Evolutionary conservation across 2,113 vertebrate species (phyloP).

Genomic region (Sebastes fasciatus): DNA sequence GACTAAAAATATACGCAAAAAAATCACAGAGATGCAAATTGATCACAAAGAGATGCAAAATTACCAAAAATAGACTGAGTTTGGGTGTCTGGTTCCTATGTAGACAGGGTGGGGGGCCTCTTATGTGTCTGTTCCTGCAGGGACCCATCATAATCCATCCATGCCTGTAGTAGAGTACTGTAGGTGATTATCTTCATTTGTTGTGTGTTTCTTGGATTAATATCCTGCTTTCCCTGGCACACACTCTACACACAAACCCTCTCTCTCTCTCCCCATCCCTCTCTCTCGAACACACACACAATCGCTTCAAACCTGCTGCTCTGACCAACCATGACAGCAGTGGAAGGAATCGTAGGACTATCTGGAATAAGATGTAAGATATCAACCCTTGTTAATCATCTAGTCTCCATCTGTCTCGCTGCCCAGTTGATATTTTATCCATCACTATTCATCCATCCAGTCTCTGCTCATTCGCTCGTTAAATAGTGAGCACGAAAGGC

Average conservation of each 20-base stretch:
- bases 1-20: not conserved
- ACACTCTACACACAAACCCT: not conserved
- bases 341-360: conserved; percentile 75
- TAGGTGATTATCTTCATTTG: not conserved
- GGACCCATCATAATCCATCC: not conserved
- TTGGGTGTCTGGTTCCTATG: not conserved
- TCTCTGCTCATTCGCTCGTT: not conserved
- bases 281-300: conserved; percentile 10
- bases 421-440: not conserved
- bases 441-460: not conserved
- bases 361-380: conserved; percentile 85
- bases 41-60: not conserved
- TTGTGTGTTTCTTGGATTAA: conserved; percentile 26
- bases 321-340: conserved; percentile 44
- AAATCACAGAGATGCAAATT: not conserved
- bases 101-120: not conserved
- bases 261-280: not conserved
- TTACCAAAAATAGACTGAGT: not conserved
- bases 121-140: not conserved
- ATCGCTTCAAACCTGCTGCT: conserved; percentile 5
- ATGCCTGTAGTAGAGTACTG: not conserved
- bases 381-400: conserved; percentile 12
- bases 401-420: not conserved
- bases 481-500: not conserved
- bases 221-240: not conserved